These are phyloP conservation scores for Acrossocheilus wenchowensis DNA, from an alignment of 2,797 vertebrate genomes.

Conservation along the genomic window DNA sequence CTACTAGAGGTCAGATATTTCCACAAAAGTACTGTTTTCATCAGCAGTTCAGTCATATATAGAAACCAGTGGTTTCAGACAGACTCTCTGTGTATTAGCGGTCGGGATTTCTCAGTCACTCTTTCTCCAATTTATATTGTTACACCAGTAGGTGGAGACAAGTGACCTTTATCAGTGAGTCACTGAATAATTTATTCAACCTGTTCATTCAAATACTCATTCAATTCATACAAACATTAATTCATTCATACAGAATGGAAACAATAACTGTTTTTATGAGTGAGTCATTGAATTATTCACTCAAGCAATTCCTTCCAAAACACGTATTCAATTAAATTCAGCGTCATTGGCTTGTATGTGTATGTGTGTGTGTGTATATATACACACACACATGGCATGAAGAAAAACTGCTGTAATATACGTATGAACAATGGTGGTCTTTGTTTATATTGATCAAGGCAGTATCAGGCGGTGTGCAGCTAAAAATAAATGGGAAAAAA, in stretches of 20 bases:
- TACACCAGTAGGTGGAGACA: neutral
- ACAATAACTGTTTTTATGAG: neutral
- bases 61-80: neutral
- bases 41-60: neutral
- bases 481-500: neutral
- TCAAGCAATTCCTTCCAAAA: neutral
- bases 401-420: neutral
- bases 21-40: neutral
- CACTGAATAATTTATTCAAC: neutral
- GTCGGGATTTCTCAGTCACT: neutral
- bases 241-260: neutral
- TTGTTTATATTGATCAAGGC: neutral
- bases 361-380: no score
- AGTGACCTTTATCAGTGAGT: neutral
- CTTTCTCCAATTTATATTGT: neutral
- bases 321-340: no score
- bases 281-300: neutral
- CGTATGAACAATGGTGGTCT: neutral
- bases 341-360: no score
- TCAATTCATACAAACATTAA: neutral
- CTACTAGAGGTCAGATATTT: conserved; percentile 87
- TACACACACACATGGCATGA: no score
- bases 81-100: neutral
- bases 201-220: neutral
- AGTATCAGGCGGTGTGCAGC: neutral